These are phyloP conservation scores for Heterohyrax brucei DNA, from an alignment of 2,797 vertebrate species.

Conservation along the genomic window DNA sequence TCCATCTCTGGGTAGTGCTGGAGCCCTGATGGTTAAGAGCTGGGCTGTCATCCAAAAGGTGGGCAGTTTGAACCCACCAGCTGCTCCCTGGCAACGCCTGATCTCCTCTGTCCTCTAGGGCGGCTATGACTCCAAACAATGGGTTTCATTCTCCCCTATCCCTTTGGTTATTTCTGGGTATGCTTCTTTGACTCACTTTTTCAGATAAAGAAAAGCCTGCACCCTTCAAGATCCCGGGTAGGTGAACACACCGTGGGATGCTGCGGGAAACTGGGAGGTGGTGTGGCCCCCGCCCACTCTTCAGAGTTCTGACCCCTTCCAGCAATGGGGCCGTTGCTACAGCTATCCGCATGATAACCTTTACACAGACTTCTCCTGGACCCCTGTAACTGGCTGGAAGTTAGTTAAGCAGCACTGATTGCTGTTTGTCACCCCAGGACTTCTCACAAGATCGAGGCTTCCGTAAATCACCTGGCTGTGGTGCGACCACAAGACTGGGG, in stretches of 20 bases:
- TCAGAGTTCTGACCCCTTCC: not conserved
- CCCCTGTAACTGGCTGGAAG: accelerated
- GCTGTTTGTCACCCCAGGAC: not conserved
- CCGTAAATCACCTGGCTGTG: not conserved
- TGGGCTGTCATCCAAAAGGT: no score
- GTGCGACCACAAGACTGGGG: not conserved
- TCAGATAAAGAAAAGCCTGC: not conserved
- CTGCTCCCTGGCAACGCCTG: no score
- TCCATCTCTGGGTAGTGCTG: not conserved
- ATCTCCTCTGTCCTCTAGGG: no score
- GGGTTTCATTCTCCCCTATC: no score
- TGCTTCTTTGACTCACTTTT: not conserved
- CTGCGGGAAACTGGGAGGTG: not conserved
- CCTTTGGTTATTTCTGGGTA: not conserved
- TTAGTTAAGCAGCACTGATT: not conserved
- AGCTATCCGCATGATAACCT: not conserved
- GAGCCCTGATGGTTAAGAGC: no score
- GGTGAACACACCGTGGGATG: no score
- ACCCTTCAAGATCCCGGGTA: not conserved
- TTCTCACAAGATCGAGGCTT: not conserved
- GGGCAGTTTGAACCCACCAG: no score
- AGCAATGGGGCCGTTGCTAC: not conserved
- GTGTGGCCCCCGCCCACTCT: not conserved
- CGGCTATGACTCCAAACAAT: no score
- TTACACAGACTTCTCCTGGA: not conserved